Base-by-base conservation (phyloP, 2,888 invertebrate species). In the Kuschelorhynchus macadamiae region DNA sequence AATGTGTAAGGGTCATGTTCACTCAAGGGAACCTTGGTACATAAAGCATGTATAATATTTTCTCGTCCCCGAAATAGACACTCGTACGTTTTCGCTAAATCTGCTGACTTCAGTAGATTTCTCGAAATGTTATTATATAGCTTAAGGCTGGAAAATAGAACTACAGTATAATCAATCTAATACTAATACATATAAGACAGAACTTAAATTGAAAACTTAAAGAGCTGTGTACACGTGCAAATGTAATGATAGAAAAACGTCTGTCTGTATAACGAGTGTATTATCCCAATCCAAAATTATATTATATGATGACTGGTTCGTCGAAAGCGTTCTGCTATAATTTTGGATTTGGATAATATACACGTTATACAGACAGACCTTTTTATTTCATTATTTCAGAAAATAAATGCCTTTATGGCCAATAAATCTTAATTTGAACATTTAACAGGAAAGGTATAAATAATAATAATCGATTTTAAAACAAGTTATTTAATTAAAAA, bases 1-100 rank as follows among this genome's bases (percentile, higher is more conserved):
- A 93, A 91, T 0, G 90, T 88, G 46, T 83, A 84, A 0, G 88
- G 87, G 78, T 92, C 91, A 80, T 93, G 92, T 68, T 87, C 84
- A 0, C 90, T 85, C 2, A 81, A 79, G 0, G 92, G 92, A 80
- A 90, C 78, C 50, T 81, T 71, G 49, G 80, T 71, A 50, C 81
- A 79, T 14, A 90, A 79, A 41, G 84, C 78, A 11, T 86, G 83
- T 0, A 86, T 82, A 53, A 90, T 86, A 20, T 81, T 80, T 11
- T 57, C 33, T 55, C 71, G 71, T 21, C 81, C 80, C 36, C n/a
- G 59, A 60, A 74, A 74, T 17, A 84, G 67, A 69, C 62, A 77
- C 47, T 80, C 77, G n/a, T 74, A 71, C 9, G 74, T 78, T 63
- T 77, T 80, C 5, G 81, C 77, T 49, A 83, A 77, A 75, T 84